Percentiles rank a stretch among this genome's conserved stretches.
Evolutionary conservation across 2,113 vertebrate species (phyloP).

Genomic region (Nipponia nippon): DNA sequence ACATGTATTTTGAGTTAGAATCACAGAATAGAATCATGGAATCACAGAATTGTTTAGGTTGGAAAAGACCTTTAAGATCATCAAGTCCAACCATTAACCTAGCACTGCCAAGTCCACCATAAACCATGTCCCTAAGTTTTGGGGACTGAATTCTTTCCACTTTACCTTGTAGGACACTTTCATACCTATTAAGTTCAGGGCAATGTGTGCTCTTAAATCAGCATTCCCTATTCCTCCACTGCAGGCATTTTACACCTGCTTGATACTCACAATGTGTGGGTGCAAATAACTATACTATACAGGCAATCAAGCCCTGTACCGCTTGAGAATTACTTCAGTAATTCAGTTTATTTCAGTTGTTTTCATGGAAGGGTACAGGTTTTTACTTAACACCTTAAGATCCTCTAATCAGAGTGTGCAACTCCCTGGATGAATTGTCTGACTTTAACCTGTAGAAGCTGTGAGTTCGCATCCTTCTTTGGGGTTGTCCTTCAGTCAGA

Average conservation of each 20-base stretch:
- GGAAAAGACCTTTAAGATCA: too few species aligned
- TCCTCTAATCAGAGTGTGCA: not conserved
- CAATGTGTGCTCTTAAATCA: not conserved
- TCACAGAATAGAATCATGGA: too few species aligned
- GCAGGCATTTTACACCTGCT: not conserved
- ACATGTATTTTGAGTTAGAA: not conserved
- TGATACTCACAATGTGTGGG: not conserved
- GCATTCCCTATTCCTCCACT: not conserved
- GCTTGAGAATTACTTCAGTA: not conserved
- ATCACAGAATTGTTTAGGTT: too few species aligned
- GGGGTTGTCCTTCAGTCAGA: not conserved
- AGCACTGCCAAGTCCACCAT: too few species aligned
- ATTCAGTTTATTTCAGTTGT: slow-evolving; percentile 3
- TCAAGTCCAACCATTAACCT: too few species aligned
- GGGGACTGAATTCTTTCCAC: not conserved
- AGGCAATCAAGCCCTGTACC: not conserved
- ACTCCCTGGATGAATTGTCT: not conserved
- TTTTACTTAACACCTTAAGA: not conserved
- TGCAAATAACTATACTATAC: not conserved
- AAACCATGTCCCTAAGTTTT: not conserved
- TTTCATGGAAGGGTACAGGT: not conserved
- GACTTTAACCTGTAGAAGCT: not conserved
- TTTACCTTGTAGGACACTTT: not conserved
- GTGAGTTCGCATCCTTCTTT: slow-evolving; percentile 5
- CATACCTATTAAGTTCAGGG: not conserved